Percentiles rank a stretch among this genome's conserved stretches.
These are phyloP conservation scores for Vulpes lagopus DNA, from an alignment of 2,113 vertebrate species.

Conservation along the genomic window DNA sequence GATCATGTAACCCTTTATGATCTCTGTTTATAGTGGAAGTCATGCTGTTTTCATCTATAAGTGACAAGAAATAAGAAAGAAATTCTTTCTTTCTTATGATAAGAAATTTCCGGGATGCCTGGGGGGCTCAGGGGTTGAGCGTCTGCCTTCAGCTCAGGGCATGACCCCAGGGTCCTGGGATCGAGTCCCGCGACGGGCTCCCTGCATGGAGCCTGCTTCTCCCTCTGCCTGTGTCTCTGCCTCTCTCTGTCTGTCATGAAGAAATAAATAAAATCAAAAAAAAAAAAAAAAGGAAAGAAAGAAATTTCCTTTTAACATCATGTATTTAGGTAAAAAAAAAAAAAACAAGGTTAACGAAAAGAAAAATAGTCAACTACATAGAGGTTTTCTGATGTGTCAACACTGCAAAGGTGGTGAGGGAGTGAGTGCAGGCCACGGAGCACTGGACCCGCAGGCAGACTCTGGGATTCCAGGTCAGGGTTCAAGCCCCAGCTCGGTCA, in stretches of 20 bases:
- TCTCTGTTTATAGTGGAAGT: not conserved
- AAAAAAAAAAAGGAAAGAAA: too few relatives aligned
- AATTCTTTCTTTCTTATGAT: too few relatives aligned
- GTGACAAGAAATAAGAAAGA: too few relatives aligned
- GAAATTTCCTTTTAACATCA: constrained; percentile 38
- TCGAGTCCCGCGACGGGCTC: too few relatives aligned
- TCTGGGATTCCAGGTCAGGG: not conserved
- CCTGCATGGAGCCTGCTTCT: too few relatives aligned
- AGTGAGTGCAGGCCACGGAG: not conserved
- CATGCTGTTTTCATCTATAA: not conserved
- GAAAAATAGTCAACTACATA: not conserved
- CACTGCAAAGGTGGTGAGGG: not conserved
- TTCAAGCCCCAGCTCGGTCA: not conserved
- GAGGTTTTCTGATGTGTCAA: not conserved
- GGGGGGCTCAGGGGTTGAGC: too few relatives aligned
- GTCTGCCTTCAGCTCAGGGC: too few relatives aligned
- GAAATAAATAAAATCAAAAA: too few relatives aligned
- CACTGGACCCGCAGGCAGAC: not conserved
- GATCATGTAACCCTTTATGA: not conserved
- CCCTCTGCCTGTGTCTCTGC: too few relatives aligned
- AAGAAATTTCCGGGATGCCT: not conserved
- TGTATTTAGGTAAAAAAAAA: not conserved
- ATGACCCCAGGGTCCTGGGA: too few relatives aligned
- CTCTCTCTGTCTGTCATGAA: too few relatives aligned
- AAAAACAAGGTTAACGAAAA: not conserved